These are phyloP conservation scores for Campaea margaritaria DNA, from an alignment of 2,888 invertebrate species.

Conservation along the genomic window DNA sequence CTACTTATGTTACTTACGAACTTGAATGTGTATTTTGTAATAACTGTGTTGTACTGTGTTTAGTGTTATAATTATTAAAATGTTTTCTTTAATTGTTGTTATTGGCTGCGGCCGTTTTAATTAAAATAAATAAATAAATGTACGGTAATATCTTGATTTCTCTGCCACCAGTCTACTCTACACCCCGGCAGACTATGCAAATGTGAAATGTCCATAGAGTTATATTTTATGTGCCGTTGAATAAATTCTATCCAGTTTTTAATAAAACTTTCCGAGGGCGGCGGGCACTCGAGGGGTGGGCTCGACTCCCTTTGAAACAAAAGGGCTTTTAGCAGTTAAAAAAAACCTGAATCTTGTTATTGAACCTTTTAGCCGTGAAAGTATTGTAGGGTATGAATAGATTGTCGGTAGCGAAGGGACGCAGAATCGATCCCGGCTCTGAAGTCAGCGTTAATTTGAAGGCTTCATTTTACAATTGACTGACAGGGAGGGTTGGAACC, in stretches of 20 bases:
- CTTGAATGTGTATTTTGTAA: no score
- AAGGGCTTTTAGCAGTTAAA: constrained; percentile 7
- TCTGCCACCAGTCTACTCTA: constrained; percentile 11
- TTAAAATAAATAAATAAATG: no score
- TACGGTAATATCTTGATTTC: not conserved
- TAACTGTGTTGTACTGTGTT: no score
- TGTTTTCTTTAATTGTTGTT: no score
- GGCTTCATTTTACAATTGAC: no score
- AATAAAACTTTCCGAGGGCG: constrained; percentile 27
- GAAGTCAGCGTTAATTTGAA: not conserved
- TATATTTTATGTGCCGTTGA: constrained; percentile 33
- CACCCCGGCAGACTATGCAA: constrained; percentile 23
- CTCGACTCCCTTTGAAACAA: constrained; percentile 12
- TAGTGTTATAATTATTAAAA: no score
- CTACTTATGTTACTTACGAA: no score
- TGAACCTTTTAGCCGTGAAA: constrained; percentile 5
- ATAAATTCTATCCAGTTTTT: constrained; percentile 28
- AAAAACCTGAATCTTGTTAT: constrained; percentile 12
- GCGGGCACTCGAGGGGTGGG: not conserved
- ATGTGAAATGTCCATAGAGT: constrained; percentile 32
- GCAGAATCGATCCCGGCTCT: constrained; percentile 1
- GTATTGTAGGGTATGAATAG: not conserved
- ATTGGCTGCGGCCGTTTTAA: no score
- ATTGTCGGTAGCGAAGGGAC: not conserved
- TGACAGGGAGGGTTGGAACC: no score